Conservation (phyloP, 2,888 invertebrate species). For the Melanotus villosus region DNA sequence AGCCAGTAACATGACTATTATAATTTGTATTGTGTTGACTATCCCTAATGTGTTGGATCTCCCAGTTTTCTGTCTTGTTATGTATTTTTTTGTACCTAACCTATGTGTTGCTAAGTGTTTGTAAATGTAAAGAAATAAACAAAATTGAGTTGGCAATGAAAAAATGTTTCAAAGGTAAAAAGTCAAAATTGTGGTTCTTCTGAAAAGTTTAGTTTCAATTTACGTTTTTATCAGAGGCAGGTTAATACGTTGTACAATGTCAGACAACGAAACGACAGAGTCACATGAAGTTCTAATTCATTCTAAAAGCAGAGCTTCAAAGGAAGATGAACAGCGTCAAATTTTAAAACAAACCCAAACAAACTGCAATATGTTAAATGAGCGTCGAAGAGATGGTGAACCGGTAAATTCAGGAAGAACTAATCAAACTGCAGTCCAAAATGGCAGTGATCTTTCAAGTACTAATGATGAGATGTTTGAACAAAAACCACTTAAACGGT, state of each 20-base stretch:
- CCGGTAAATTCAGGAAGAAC: neutral
- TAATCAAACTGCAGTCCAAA: neutral
- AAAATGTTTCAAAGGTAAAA: slow-evolving; percentile 15
- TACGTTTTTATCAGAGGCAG: slow-evolving; percentile 43
- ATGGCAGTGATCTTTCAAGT: neutral
- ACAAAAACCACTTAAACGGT: slow-evolving; percentile 2
- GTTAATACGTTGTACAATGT: slow-evolving; percentile 47
- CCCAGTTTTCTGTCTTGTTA: too few species aligned
- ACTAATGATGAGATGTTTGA: neutral
- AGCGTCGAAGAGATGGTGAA: slow-evolving; percentile 18
- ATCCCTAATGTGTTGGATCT: too few species aligned
- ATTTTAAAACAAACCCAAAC: slow-evolving; percentile 29
- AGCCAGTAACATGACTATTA: too few species aligned
- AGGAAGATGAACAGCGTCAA: slow-evolving; percentile 47
- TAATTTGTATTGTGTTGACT: too few species aligned
- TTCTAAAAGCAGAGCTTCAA: slow-evolving; percentile 47
- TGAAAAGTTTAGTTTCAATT: neutral
- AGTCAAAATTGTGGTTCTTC: neutral
- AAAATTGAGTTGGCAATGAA: neutral
- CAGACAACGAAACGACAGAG: slow-evolving; percentile 41
- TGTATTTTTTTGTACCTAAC: too few species aligned
- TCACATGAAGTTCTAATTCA: slow-evolving; percentile 47
- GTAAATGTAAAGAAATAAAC: too few species aligned
- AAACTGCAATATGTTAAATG: slow-evolving; percentile 20
- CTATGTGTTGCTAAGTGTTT: too few species aligned